Evolutionary conservation across 53 echinoderm and acorn worm genomes (phyloP).

Genomic region (Patiria pectinifera): DNA sequence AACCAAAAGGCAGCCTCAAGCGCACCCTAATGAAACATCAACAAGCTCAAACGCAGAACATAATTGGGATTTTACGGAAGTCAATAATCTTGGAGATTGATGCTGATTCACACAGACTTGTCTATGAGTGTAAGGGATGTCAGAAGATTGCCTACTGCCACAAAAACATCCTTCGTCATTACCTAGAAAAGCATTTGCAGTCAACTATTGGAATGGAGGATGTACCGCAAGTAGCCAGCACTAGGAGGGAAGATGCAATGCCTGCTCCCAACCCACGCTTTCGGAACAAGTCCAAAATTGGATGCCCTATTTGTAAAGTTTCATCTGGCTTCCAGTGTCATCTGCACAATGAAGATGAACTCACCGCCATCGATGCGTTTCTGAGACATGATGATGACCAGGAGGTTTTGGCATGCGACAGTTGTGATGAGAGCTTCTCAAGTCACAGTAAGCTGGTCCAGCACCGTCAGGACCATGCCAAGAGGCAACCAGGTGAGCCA

Average conservation of each 20-base stretch:
- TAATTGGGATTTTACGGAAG: constrained; percentile 43
- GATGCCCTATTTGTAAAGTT: constrained; percentile 55
- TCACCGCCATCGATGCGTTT: neutral
- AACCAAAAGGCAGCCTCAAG: constrained; percentile 48
- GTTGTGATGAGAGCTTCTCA: neutral
- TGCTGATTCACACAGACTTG: constrained; percentile 58
- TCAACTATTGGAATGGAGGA: constrained; percentile 16
- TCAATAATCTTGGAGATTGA: constrained; percentile 74
- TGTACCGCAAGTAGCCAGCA: neutral
- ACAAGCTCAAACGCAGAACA: constrained; percentile 45
- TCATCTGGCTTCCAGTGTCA: constrained; percentile 62
- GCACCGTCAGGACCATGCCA: neutral
- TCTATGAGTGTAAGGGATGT: constrained; percentile 72
- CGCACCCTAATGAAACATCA: constrained; percentile 21
- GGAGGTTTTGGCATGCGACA: neutral
- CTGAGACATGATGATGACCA: neutral
- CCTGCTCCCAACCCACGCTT: constrained; percentile 4
- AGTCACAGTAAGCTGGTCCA: neutral
- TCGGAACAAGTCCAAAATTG: constrained; percentile 40
- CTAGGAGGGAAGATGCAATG: neutral
- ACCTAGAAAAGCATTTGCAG: constrained; percentile 35
- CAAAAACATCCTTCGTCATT: constrained; percentile 38
- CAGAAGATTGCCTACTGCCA: constrained; percentile 33
- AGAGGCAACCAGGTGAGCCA: neutral
- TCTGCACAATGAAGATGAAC: constrained; percentile 37